Conservation (phyloP, 2,888 invertebrate species). For the Lycophotia porphyrea region DNA sequence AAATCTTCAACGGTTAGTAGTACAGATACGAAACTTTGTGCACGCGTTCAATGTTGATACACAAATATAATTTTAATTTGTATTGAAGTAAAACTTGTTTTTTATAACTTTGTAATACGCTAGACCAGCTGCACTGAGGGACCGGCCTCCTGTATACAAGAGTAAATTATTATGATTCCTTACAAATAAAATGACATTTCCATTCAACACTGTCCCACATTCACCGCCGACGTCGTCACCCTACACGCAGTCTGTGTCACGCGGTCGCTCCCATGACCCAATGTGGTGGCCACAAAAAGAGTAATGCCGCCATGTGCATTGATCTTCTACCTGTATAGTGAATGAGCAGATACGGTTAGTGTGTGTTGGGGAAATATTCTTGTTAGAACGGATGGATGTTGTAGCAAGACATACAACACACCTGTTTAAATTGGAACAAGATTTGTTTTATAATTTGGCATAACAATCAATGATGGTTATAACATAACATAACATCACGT, state of each 20-base stretch:
- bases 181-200: conserved; percentile 5
- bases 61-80: no score
- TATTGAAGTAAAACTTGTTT: neutral
- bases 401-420: neutral
- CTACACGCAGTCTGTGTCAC: conserved; percentile 80
- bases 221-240: conserved; percentile 62
- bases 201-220: conserved; percentile 44
- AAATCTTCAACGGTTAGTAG: neutral
- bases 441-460: no score
- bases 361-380: conserved; percentile 4
- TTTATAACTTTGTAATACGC: neutral
- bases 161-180: neutral
- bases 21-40: neutral
- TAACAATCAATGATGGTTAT: no score
- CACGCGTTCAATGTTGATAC: neutral
- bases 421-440: no score
- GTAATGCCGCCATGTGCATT: conserved; percentile 41
- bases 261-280: conserved; percentile 87
- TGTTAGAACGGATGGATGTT: neutral
- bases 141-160: neutral
- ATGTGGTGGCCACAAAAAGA: conserved; percentile 64
- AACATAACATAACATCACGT: no score
- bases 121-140: neutral
- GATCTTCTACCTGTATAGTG: conserved; percentile 29
- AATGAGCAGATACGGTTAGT: conserved; percentile 42